Evolutionary conservation across 2,113 vertebrate species (phyloP).

Genomic region (Xiphophorus hellerii): DNA sequence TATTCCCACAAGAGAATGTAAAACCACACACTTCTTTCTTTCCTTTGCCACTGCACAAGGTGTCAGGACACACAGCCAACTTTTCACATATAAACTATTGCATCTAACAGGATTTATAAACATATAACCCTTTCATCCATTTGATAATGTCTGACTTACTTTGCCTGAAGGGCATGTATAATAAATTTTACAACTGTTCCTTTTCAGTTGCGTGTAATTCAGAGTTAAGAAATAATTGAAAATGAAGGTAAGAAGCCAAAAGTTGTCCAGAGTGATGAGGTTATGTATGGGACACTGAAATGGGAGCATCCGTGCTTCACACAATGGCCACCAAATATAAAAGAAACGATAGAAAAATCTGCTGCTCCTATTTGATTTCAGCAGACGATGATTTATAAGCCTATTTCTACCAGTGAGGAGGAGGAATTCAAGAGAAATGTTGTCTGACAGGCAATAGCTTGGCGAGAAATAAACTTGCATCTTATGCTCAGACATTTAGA

Average conservation of each 20-base stretch:
- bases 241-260: neutral
- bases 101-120: constrained; percentile 4
- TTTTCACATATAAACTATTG: neutral
- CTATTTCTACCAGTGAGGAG: too few species aligned
- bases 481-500: neutral
- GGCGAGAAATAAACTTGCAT: neutral
- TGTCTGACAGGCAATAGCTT: neutral
- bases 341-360: too few species aligned
- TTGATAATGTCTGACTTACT: neutral
- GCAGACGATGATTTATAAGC: too few species aligned
- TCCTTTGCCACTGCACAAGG: neutral
- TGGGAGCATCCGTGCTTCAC: too few species aligned
- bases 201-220: neutral
- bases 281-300: neutral
- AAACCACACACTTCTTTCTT: neutral
- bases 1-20: neutral
- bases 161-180: neutral
- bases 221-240: neutral
- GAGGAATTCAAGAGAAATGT: neutral
- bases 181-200: neutral
- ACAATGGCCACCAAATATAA: too few species aligned
- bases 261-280: neutral
- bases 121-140: neutral
- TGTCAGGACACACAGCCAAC: neutral
- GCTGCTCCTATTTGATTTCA: too few species aligned